phyloP scores from a whole-genome alignment of 2,113 vertebrate genomes.

The Pluvialis apricaria region DNA sequence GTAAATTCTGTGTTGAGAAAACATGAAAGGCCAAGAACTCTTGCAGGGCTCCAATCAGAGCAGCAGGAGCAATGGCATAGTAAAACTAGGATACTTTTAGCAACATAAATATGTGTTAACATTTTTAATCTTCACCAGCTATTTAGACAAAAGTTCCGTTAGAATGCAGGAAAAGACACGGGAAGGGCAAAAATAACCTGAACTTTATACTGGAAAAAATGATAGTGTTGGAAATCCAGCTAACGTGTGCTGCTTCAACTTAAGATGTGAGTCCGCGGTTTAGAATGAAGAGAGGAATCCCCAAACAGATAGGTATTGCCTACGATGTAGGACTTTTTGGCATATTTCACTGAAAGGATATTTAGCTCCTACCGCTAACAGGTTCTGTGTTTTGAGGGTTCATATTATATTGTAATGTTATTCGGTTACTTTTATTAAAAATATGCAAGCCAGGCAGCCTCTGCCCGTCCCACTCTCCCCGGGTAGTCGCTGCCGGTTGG shows the following conservation, averaged over 20 bases:
- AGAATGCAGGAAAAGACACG: background rate
- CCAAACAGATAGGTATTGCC: background rate
- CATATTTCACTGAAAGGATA: background rate
- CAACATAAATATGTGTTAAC: background rate
- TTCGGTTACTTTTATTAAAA: background rate
- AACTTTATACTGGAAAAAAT: background rate
- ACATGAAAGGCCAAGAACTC: background rate
- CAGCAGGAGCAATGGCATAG: background rate
- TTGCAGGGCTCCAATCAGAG: background rate
- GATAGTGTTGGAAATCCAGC: background rate
- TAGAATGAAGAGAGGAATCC: background rate
- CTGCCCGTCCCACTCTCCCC: background rate
- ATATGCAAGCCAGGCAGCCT: background rate
- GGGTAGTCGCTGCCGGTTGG: rapidly evolving
- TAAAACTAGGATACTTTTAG: background rate
- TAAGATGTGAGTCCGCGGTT: background rate
- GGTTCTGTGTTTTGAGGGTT: background rate
- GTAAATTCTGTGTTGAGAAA: background rate
- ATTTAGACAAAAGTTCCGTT: background rate
- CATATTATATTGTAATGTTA: background rate
- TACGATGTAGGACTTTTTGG: rapidly evolving
- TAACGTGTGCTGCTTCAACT: background rate
- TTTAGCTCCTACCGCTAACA: background rate
- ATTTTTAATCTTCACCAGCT: background rate
- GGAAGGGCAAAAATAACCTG: background rate